Conservation (phyloP, 30 jellyfish, hydroid and myxozoan species). For the Pelagia noctiluca region DNA sequence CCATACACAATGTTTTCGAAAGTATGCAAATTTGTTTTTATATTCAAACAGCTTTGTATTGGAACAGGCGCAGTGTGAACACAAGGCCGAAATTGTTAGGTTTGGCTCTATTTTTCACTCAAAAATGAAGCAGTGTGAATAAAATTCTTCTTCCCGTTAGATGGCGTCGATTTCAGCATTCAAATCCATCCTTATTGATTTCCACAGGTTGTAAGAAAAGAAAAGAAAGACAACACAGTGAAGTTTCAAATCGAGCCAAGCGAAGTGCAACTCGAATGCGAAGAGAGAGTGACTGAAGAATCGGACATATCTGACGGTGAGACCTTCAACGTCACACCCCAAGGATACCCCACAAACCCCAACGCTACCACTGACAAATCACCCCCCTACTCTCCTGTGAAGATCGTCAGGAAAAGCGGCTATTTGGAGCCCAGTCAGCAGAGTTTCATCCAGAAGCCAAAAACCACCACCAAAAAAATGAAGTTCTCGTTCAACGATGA, state of each 20-base stretch:
- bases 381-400: slow-evolving; percentile 79
- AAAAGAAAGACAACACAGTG: slow-evolving; percentile 22
- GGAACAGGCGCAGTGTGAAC: background rate
- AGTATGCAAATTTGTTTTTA: too few relatives aligned
- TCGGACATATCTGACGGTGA: slow-evolving; percentile 62
- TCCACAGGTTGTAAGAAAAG: slow-evolving; percentile 35
- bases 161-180: background rate
- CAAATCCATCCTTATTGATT: background rate
- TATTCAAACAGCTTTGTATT: too few relatives aligned
- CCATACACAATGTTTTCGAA: too few relatives aligned
- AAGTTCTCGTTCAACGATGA: slow-evolving; percentile 32
- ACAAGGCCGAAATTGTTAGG: background rate
- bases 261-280: slow-evolving; percentile 72
- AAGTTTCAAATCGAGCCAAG: slow-evolving; percentile 31
- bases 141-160: too few relatives aligned
- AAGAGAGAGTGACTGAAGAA: slow-evolving; percentile 75
- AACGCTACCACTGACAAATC: slow-evolving; percentile 6
- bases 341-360: background rate
- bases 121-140: too few relatives aligned
- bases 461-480: slow-evolving; percentile 52
- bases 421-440: slow-evolving; percentile 59
- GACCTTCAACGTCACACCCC: background rate
- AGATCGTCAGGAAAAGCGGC: slow-evolving; percentile 72
- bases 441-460: slow-evolving; percentile 61
- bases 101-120: too few relatives aligned